Evolutionary conservation across 2,888 invertebrate genomes (phyloP), one percentile per base, ranked within the genome.

Genomic region (Cephus nigrinus): DNA sequence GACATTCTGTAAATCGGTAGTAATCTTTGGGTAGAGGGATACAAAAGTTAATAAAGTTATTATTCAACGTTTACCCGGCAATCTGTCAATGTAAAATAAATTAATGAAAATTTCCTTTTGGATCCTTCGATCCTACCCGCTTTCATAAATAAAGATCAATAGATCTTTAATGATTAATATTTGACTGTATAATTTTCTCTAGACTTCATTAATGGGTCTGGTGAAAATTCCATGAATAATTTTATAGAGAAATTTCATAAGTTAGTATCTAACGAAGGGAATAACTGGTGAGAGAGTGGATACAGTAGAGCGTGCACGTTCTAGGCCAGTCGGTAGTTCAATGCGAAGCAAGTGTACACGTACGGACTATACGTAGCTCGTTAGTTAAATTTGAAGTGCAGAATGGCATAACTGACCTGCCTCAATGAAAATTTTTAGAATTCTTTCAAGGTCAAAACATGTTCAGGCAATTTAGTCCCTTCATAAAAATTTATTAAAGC

Each of bases 1-100:
- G 79, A 78, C 78, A 84, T 83, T 83, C 84, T 83, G 82, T 77
- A 84, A 82, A 81, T 81, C 36, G 15, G 0, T 73, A 79, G 76
- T 81, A 80, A 83, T 82, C 82, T 80, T 71, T 79, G 73, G 80
- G 23, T 55, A 77, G 80, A 81, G 81, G 80, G 80, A 75, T 77
- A 79, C 81, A 81, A 81, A 82, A 74, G 80, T 72, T 11, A 75
- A 76, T 15, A 77, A 30, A 69, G 79, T 69, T 32, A 31, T 33
- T 32, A 12, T 71, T 33, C 32, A 12, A 32, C 71, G 55, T 55
- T 55, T 55, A 55, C 55, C 23, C 9, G 76, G 78, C 74, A 79
- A 79, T 75, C 78, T 76, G 23, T 76, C 76, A 36, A 73, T 12
- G 80, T 82, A 82, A 82, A 84, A 84, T 83, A 80, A 74, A 81